phyloP scores from a whole-genome alignment of 2,797 vertebrate species.

The Buceros bicornis region DNA sequence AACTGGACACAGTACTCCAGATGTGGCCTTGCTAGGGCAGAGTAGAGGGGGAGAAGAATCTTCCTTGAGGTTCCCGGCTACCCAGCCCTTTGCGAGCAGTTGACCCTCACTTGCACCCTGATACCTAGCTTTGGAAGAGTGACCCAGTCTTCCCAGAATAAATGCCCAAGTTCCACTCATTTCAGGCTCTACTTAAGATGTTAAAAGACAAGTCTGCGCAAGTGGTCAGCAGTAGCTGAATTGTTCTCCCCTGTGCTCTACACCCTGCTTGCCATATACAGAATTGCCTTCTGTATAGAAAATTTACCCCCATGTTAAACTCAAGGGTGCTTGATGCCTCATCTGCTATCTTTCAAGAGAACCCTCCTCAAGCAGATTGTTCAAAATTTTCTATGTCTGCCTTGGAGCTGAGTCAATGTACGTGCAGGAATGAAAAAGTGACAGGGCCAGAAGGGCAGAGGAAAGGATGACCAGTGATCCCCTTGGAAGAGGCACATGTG shows the following conservation, averaged over 20 bases:
- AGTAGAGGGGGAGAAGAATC: too few relatives aligned
- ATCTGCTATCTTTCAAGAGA: background rate
- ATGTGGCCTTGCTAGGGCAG: too few relatives aligned
- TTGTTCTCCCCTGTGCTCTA: background rate
- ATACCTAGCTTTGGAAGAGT: background rate
- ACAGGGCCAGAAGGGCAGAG: background rate
- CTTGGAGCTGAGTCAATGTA: background rate
- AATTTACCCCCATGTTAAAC: background rate
- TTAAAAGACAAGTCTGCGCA: background rate
- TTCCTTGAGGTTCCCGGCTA: background rate
- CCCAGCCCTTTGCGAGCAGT: background rate
- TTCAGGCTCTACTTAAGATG: background rate
- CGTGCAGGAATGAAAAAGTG: background rate
- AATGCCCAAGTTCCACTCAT: background rate
- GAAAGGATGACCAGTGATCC: background rate
- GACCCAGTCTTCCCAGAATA: background rate
- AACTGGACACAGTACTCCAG: too few relatives aligned
- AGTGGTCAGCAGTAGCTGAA: rapidly evolving
- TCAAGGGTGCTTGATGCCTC: background rate
- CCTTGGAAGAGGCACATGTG: background rate
- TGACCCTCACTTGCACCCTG: background rate
- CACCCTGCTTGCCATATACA: background rate
- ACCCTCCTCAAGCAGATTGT: background rate
- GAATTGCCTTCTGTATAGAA: background rate
- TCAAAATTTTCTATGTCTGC: background rate